A percentile compares a stretch with the other conserved stretches of the same genome.
Evolutionary conservation across 2,888 invertebrate species (phyloP).

Genomic region (Oxyscelio sp.): DNA sequence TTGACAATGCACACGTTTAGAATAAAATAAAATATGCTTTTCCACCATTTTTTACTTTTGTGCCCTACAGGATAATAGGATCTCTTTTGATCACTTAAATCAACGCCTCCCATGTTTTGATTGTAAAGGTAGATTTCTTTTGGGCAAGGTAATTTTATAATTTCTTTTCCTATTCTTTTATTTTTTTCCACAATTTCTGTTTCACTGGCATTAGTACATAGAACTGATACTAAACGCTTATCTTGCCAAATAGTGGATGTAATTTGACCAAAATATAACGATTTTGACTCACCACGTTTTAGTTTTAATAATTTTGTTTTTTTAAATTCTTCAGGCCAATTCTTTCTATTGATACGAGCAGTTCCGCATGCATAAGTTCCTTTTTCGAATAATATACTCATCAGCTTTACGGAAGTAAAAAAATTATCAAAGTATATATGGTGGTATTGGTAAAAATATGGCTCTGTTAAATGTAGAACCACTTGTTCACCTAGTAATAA

Average conservation of each 20-base stretch:
- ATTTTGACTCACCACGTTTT: constrained; percentile 9
- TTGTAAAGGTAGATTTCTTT: constrained; percentile 9
- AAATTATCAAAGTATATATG: constrained; percentile 12
- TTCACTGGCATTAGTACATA: constrained; percentile 8
- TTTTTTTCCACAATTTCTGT: constrained; percentile 11
- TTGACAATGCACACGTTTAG: constrained; percentile 25
- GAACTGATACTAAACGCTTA: constrained; percentile 13
- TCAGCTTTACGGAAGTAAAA: constrained; percentile 5
- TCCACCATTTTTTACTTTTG: constrained; percentile 43
- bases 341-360: constrained; percentile 1
- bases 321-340: constrained; percentile 15
- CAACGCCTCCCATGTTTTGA: constrained; percentile 38
- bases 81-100: constrained; percentile 26
- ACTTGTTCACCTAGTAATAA: neutral
- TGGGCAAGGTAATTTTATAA: constrained; percentile 2
- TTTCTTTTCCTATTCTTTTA: neutral
- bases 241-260: constrained; percentile 23
- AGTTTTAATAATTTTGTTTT: constrained; percentile 20
- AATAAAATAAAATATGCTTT: constrained; percentile 24
- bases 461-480: neutral
- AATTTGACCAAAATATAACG: neutral
- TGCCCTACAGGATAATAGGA: constrained; percentile 20
- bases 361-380: neutral
- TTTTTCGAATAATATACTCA: constrained; percentile 16
- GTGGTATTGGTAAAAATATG: neutral